Base-by-base conservation (phyloP, 2,888 invertebrate genomes). In the Mimas tiliae region DNA sequence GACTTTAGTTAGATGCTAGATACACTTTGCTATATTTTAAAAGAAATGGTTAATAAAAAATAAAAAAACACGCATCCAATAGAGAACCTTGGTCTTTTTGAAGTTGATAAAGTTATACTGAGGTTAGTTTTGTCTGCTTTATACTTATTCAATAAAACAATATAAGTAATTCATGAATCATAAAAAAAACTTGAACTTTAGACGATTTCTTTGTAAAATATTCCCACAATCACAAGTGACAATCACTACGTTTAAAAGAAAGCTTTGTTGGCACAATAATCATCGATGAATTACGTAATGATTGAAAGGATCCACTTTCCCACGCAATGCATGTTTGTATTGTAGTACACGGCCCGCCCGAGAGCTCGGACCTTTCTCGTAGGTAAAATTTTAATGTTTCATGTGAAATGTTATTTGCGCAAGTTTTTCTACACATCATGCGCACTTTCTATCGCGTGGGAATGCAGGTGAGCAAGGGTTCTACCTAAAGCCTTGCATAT, bases 391-490 rank as follows among this genome's bases (percentile, higher is more conserved):
- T 82, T 76, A 90, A 91, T 91, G 86, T 89, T 90, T 89, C 86
- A 87, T 86, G 84, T 85, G 76, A 85, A 87, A 85, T 85, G 85
- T 83, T 87, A 84, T 90, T 93, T 93, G 91, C 91, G 89, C 92
- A 92, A 87, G 87, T 90, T 91, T 89, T 88, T 87, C 74, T 69
- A 53, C 19, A 72, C 65, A 80, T 82, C 75, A 80, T 79, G 81
- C 77, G 82, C 83, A 91, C 93, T 93, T 93, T 93, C 93, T 91
- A 89, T 77, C 69, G 73, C 75, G 93, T 93, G 93, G 93, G 93
- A 92, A 93, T 86, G 93, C 93, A 93, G 91, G 93, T 93, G 93
- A 80, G 87, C 90, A 92, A 91, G 92, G 92, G 93, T 91, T 91
- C 85, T 82, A 78, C 82, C 80, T 52, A 78, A 79, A 80, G 74